Base-by-base conservation (phyloP, 2,797 vertebrate species). In the Prunella strophiata region DNA sequence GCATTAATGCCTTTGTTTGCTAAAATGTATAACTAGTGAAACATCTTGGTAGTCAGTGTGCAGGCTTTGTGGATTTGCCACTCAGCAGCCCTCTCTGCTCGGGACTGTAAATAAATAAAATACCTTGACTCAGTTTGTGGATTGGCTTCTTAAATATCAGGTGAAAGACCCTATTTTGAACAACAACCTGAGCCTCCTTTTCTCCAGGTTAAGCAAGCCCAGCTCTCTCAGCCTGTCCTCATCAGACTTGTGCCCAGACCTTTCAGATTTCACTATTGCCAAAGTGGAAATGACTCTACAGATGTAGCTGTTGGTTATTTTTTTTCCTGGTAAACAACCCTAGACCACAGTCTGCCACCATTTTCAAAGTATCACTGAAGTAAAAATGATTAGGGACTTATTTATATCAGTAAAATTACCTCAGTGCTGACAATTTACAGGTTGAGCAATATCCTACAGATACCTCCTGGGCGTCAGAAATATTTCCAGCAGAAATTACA, bases 31-130 rank as follows among this genome's bases (percentile, higher is more conserved):
- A 27, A 58, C 23, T 23, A 34, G 10, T 32, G 45, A 51, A 52
- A 36, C 27, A 22, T 59, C 18, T 42, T 30, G n/a, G 58, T 52
- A 40, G n/a, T 52, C 2, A 1, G 14, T 0, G 0, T 51, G n/a
- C 51, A 38, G 45, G 32, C 15, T 63, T 58, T 47, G 45, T 72
- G 51, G 21, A 27, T 40, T 77, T 51, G 11, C n/a, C 14, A 1
- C 29, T 7, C 11, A 11, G 21, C 47, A 17, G 18, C 7, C 7
- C 26, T 77, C 13, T 52, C 26, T 52, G 30, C 4, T 12, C 26
- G 7, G 8, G 11, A 14, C 16, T 36, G 34, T 32, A 78, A 52
- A 23, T 51, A 52, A 65, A 63, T 50, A 18, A 78, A 71, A 51
- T 38, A 51, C 22, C 27, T 57, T 0, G 0, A 17, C 38, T 51